These are phyloP conservation scores for Tetranychus truncatus DNA, from an alignment of 2,888 invertebrate species.

Conservation along the genomic window DNA sequence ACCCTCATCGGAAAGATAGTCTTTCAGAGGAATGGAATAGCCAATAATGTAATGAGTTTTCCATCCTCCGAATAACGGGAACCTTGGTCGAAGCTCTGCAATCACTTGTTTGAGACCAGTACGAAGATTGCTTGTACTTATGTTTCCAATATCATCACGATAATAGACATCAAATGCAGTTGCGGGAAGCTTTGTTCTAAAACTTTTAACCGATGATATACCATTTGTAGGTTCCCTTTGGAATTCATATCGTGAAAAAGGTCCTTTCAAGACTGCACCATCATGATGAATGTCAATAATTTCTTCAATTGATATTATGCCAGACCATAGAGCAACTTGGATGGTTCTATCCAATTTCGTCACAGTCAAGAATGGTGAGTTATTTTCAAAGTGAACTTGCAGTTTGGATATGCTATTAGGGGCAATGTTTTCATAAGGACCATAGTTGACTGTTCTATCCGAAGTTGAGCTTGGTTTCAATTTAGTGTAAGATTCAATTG, in stretches of 20 bases:
- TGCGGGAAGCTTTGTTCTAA: slow-evolving; percentile 55
- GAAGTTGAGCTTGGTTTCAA: slow-evolving; percentile 57
- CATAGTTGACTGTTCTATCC: slow-evolving; percentile 66
- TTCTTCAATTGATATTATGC: slow-evolving; percentile 92
- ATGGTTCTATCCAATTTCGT: slow-evolving; percentile 63
- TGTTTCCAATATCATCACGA: slow-evolving; percentile 93
- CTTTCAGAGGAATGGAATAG: slow-evolving; percentile 91
- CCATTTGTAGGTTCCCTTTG: slow-evolving; percentile 76
- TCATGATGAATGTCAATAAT: slow-evolving; percentile 73
- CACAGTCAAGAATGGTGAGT: slow-evolving; percentile 85
- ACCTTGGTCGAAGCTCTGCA: slow-evolving; percentile 81
- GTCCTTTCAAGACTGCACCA: slow-evolving; percentile 68
- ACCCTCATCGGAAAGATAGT: slow-evolving; percentile 66
- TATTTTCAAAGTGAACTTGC: slow-evolving; percentile 80
- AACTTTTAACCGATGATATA: slow-evolving; percentile 71
- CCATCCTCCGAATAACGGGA: slow-evolving; percentile 98
- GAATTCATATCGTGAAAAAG: slow-evolving; percentile 92
- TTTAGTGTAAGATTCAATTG: slow-evolving; percentile 61
- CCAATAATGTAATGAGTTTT: slow-evolving; percentile 89
- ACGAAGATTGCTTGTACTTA: slow-evolving; percentile 85
- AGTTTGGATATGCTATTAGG: slow-evolving; percentile 35
- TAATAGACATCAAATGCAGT: slow-evolving; percentile 91
- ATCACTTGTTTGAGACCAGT: slow-evolving; percentile 78
- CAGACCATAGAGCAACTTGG: slow-evolving; percentile 90
- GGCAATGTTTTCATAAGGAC: slow-evolving; percentile 59